Base-by-base conservation (phyloP, 2,888 invertebrate genomes). In the Yponomeuta plumbellus region DNA sequence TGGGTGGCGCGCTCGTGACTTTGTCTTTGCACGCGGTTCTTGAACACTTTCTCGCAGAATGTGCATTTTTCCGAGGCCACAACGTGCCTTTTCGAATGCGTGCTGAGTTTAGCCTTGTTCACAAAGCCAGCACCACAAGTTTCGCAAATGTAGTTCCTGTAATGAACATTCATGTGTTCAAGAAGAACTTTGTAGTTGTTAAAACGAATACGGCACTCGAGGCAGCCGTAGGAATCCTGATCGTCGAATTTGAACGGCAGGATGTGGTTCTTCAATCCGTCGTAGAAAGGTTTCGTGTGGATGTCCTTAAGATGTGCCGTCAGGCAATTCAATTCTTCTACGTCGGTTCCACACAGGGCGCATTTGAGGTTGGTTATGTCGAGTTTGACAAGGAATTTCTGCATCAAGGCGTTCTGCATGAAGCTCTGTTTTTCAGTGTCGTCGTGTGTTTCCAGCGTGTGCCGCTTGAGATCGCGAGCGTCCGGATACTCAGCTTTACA, bases 1-100 rank as follows among this genome's bases (percentile, higher is more conserved):
- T 86, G 91, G 0, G 87, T 84, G 1, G 83, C 80, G 56, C 83
- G 78, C 67, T 86, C 84, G 58, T 92, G 92, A 0, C 83, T 80
- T 62, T 83, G 84, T 66, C 85, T 75, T 22, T 88, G 86, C 34
- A 85, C 77, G 44, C 80, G 78, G 0, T 85, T 90, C 21, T 88
- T 80, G 70, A 92, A 92, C 0, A 83, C 76, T 72, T 92, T 91
- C 0, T 81, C 72, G 68, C 92, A 92, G 61, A 75, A 79, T 0
- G 77, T 76, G 66, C 92, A 92, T 22, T 75, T 72, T 61, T 80
- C 81, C 0, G 70, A 71, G 0, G 86, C 87, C 4, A 73, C 78
- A 68, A 75, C 76, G 64, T 87, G 86, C 21, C 78, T 71, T 20
- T 79, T 77, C 21, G 75, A 71, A 65, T 88, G 87, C 0, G 75